Conservation (phyloP, 2,797 vertebrate genomes). For the Phaenicophaeus curvirostris region DNA sequence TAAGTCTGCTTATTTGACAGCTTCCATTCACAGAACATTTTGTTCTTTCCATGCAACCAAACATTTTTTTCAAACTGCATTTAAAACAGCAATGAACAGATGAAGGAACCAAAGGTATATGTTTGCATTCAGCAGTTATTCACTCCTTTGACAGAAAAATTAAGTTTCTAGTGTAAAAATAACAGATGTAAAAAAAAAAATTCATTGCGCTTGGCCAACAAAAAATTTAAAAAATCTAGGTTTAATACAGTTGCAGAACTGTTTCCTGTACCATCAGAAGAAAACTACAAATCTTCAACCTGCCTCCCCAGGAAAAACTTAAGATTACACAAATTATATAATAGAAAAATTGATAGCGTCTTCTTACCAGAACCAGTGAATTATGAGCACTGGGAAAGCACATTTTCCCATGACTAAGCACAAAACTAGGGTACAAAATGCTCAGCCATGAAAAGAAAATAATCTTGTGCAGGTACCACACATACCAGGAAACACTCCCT, state of each 20-base stretch:
- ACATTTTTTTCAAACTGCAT: not conserved
- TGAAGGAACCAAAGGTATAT: slow-evolving; percentile 44
- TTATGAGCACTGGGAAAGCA: not conserved
- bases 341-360: not conserved
- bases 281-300: not conserved
- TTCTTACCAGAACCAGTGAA: not conserved
- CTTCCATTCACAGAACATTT: slow-evolving; percentile 48
- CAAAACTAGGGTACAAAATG: not conserved
- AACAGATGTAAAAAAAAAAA: not conserved
- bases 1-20: slow-evolving; percentile 51
- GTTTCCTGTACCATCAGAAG: not conserved
- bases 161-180: slow-evolving; percentile 10
- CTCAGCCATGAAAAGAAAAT: not conserved
- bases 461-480: not conserved
- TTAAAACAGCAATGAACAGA: slow-evolving; percentile 55
- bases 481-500: fast-evolving
- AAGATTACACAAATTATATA: not conserved
- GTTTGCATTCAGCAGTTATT: slow-evolving; percentile 50
- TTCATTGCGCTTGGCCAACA: not conserved
- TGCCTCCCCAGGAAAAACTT: not conserved
- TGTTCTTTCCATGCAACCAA: slow-evolving; percentile 36
- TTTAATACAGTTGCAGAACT: not conserved
- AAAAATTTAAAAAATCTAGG: not conserved
- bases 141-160: slow-evolving; percentile 51
- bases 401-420: not conserved